phyloP scores from a whole-genome alignment of 2,888 invertebrate species.

The Apodemia mormo region DNA sequence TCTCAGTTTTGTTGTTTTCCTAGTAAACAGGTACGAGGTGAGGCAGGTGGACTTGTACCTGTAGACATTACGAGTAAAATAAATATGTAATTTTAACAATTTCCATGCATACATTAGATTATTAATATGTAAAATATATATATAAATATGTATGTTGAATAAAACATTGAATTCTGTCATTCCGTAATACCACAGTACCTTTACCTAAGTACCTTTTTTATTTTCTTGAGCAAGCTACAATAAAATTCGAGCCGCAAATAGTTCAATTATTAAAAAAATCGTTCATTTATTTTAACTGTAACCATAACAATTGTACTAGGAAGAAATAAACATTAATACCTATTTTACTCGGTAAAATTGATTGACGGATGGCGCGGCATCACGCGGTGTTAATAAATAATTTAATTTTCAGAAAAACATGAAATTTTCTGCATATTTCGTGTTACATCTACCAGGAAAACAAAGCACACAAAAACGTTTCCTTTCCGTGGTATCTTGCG shows the following conservation, averaged over 20 bases:
- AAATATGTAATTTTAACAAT: too few relatives aligned
- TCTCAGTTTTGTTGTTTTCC: slow-evolving; percentile 52
- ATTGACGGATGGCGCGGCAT: background rate
- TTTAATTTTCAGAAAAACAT: slow-evolving; percentile 55
- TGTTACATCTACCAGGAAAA: slow-evolving; percentile 50
- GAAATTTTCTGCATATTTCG: slow-evolving; percentile 76
- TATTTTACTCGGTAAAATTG: background rate
- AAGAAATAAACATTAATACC: slow-evolving; percentile 5
- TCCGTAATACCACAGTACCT: too few relatives aligned
- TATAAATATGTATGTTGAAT: too few relatives aligned
- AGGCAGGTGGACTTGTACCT: slow-evolving; percentile 53
- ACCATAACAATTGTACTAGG: slow-evolving; percentile 14
- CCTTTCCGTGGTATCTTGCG: background rate
- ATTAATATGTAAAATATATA: too few relatives aligned
- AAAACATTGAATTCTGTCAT: too few relatives aligned
- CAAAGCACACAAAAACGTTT: slow-evolving; percentile 42
- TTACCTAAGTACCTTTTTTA: too few relatives aligned
- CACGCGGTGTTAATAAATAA: slow-evolving; percentile 1
- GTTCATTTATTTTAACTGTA: slow-evolving; percentile 15
- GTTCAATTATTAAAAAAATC: background rate
- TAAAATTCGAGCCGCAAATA: background rate
- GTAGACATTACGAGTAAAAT: slow-evolving; percentile 4
- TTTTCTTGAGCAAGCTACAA: too few relatives aligned
- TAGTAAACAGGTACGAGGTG: slow-evolving; percentile 60
- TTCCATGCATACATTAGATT: too few relatives aligned